Conservation (phyloP, 2,888 invertebrate species). For the Elmis aenea region DNA sequence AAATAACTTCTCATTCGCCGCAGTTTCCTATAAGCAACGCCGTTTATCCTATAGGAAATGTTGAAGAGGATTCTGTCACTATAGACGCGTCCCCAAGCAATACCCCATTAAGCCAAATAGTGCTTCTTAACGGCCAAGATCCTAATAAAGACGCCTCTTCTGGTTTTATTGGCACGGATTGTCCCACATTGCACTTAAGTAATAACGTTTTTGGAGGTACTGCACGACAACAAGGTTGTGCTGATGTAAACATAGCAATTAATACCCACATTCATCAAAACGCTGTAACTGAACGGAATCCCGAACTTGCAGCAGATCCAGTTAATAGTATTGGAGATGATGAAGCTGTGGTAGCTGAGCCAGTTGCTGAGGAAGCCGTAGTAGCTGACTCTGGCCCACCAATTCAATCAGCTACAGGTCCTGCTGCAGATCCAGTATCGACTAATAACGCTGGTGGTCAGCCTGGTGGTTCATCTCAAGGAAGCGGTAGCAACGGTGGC, state of each 20-base stretch:
- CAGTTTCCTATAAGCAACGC: slow-evolving; percentile 22
- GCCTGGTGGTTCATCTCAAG: slow-evolving; percentile 6
- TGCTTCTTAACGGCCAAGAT: not conserved
- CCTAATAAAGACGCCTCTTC: not conserved
- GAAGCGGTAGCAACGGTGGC: slow-evolving; percentile 19
- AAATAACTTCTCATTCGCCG: slow-evolving; percentile 40
- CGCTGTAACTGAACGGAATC: slow-evolving; percentile 40
- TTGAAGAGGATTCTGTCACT: not conserved
- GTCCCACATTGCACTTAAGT: slow-evolving; percentile 56
- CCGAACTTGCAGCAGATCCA: slow-evolving; percentile 39
- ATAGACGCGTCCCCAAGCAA: not conserved
- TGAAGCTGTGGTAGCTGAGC: slow-evolving; percentile 40
- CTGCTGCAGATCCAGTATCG: slow-evolving; percentile 7
- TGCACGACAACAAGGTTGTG: slow-evolving; percentile 60
- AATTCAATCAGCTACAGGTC: slow-evolving; percentile 11
- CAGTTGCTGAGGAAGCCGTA: slow-evolving; percentile 35
- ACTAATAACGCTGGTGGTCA: not conserved
- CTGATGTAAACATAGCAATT: slow-evolving; percentile 64
- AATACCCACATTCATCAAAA: slow-evolving; percentile 64
- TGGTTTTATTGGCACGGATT: slow-evolving; percentile 31
- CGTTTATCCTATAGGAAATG: not conserved
- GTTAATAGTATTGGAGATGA: slow-evolving; percentile 38
- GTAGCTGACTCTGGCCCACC: slow-evolving; percentile 19
- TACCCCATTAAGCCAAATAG: not conserved
- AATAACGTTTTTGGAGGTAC: slow-evolving; percentile 52